Evolutionary conservation across 2,113 vertebrate genomes (phyloP), one percentile per base, ranked within the genome.

Genomic region (Apus apus): DNA sequence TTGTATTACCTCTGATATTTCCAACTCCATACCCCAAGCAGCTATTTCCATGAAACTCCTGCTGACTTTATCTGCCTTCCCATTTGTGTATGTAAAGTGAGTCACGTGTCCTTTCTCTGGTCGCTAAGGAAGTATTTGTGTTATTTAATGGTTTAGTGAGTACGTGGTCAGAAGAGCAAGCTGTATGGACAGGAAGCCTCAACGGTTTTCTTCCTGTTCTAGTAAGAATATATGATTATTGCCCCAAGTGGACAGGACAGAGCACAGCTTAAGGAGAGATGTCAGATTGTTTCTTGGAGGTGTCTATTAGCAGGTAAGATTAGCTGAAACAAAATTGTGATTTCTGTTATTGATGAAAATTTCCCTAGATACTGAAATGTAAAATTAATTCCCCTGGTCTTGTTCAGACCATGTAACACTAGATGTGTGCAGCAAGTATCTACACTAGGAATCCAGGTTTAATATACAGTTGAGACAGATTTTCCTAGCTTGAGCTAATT

Each of bases 81-180:
- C 43, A 57, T 94, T 91, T 91, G 90, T 46, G 1, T 94, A 96
- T 90, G 87, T 74, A 91, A 96, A 96, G 64, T 34, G 20, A 64
- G 60, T 53, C 51, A 36, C 0, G 0, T 84, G 51, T 29, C 38
- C 30, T 40, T 83, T 87, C 26, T 90, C 18, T 74, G 13, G 40
- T 56, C 56, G 34, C 43, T 61, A 15, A 60, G 56, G 46, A 85
- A 53, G 14, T 15, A 17, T 73, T 32, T 77, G 17, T 79, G 27
- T 77, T 83, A 53, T 38, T 95, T 93, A 45, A 43, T 30, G 8
- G 5, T 54, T 18, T 36, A 11, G 45, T 58, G 74, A 82, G 21
- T 72, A 76, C 12, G 9, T 25, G 9, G 15, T 74, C 67, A 67
- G 36, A 91, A 82, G 15, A 70, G 32, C 36, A 85, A 76, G 32